Conservation (phyloP, 2,797 vertebrate genomes). For the Acrossocheilus fasciatus region DNA sequence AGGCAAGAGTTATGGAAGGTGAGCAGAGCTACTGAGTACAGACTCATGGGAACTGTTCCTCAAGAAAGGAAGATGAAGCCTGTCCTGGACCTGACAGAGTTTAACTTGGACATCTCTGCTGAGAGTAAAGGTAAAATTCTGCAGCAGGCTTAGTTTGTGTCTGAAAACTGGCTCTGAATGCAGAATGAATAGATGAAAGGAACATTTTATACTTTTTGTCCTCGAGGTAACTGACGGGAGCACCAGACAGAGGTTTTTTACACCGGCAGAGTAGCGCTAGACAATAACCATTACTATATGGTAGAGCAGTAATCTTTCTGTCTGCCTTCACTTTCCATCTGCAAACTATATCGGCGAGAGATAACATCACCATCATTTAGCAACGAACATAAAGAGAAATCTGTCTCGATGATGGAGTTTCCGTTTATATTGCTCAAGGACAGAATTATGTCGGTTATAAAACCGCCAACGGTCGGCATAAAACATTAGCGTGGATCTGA, state of each 20-base stretch:
- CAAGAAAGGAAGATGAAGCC: slow-evolving; percentile 38
- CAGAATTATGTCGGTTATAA: slow-evolving; percentile 64
- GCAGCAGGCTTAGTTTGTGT: slow-evolving; percentile 47
- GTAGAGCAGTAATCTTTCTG: slow-evolving; percentile 56
- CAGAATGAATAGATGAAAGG: slow-evolving; percentile 39
- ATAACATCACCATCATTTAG: slow-evolving; percentile 62
- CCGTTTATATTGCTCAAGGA: slow-evolving; percentile 60
- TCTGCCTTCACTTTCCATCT: slow-evolving; percentile 60
- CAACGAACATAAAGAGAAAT: slow-evolving; percentile 61
- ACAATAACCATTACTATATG: slow-evolving; percentile 42
- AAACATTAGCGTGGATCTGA: slow-evolving; percentile 47
- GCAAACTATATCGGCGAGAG: slow-evolving; percentile 60
- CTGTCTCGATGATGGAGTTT: slow-evolving; percentile 60
- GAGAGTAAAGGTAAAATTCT: slow-evolving; percentile 51
- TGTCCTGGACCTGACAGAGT: slow-evolving; percentile 46
- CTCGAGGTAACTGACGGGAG: slow-evolving; percentile 43
- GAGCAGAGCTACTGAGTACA: slow-evolving; percentile 52
- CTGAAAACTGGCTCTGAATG: slow-evolving; percentile 46
- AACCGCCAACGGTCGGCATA: slow-evolving; percentile 51
- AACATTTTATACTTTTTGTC: slow-evolving; percentile 51
- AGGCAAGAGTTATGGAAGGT: slow-evolving; percentile 35
- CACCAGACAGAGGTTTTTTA: slow-evolving; percentile 23
- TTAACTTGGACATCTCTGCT: slow-evolving; percentile 55
- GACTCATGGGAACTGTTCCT: slow-evolving; percentile 46
- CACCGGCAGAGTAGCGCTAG: slow-evolving; percentile 27